phyloP scores from a whole-genome alignment of 2,113 vertebrate genomes.

The Trinectes maculatus region DNA sequence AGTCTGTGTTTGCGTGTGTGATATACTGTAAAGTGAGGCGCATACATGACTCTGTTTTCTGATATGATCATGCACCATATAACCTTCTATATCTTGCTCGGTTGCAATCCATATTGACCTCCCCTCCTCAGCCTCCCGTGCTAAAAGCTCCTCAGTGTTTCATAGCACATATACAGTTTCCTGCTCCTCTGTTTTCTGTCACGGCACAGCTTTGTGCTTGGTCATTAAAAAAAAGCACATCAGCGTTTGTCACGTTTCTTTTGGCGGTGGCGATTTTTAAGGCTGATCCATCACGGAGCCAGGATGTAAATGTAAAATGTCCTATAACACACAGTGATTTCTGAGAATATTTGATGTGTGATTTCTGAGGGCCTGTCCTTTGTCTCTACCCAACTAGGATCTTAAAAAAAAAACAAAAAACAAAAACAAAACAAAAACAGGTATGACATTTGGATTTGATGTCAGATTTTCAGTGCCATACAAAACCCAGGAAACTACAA shows the following conservation, averaged over 20 bases:
- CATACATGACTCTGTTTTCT: constrained; percentile 69
- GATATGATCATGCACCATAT: constrained; percentile 67
- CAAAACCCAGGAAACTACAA: too few relatives aligned
- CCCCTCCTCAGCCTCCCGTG: constrained; percentile 22
- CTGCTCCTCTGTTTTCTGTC: constrained; percentile 38
- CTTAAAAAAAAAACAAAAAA: not conserved
- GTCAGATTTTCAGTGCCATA: too few relatives aligned
- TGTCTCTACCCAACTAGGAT: not conserved
- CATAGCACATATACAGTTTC: constrained; percentile 27
- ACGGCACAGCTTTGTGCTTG: constrained; percentile 32
- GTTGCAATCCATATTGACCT: constrained; percentile 66
- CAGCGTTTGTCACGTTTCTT: constrained; percentile 44
- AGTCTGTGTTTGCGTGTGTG: constrained; percentile 48
- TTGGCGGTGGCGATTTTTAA: constrained; percentile 11
- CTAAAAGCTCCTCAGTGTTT: constrained; percentile 58
- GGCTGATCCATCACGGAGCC: constrained; percentile 31
- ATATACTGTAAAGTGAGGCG: constrained; percentile 48
- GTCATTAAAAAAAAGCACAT: constrained; percentile 39
- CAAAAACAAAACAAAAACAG: too few relatives aligned
- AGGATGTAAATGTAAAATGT: constrained; percentile 20
- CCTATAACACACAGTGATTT: not conserved
- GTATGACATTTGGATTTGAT: too few relatives aligned
- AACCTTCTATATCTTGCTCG: constrained; percentile 60
- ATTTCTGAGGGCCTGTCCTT: too few relatives aligned
- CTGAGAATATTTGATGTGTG: not conserved